Percentiles rank a stretch among this genome's conserved stretches.
Conservation (phyloP, 2,888 invertebrate genomes). For the Timema cristinae region DNA sequence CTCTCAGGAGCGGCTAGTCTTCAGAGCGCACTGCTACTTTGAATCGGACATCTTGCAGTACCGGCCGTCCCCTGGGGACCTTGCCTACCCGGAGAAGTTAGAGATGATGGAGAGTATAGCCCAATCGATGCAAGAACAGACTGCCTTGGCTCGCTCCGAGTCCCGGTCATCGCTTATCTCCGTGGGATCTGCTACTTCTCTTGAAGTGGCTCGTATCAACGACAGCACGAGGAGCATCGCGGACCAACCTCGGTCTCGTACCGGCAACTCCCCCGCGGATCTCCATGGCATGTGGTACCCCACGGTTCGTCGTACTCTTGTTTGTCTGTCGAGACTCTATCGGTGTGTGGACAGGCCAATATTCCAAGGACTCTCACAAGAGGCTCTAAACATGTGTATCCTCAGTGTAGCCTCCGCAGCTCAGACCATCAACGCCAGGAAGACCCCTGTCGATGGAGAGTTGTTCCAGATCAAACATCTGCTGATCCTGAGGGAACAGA, state of each 20-base stretch:
- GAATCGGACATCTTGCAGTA: constrained; percentile 85
- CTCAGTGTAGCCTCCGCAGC: constrained; percentile 82
- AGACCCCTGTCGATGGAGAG: constrained; percentile 84
- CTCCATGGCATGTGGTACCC: constrained; percentile 99
- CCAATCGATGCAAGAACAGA: constrained; percentile 57
- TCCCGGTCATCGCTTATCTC: constrained; percentile 67
- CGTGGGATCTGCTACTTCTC: constrained; percentile 61
- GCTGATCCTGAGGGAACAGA: constrained; percentile 93
- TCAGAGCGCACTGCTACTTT: constrained; percentile 90
- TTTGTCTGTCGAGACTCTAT: constrained; percentile 88
- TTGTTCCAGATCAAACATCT: constrained; percentile 98
- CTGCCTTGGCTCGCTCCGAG: constrained; percentile 50
- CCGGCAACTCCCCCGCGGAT: constrained; percentile 78
- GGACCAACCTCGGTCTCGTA: constrained; percentile 47
- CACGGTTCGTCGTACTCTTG: constrained; percentile 88
- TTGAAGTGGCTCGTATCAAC: constrained; percentile 66
- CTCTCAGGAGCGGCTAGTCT: constrained; percentile 93
- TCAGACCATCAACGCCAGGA: constrained; percentile 68
- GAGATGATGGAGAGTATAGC: constrained; percentile 93
- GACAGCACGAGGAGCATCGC: constrained; percentile 41
- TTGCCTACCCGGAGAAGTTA: constrained; percentile 96
- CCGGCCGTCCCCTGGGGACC: constrained; percentile 88
- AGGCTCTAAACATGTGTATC: constrained; percentile 88
- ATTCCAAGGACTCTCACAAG: constrained; percentile 95
- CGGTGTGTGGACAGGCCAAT: constrained; percentile 92